phyloP scores from a whole-genome alignment of 2,888 invertebrate species.

The Drosophila pseudotakahashii region DNA sequence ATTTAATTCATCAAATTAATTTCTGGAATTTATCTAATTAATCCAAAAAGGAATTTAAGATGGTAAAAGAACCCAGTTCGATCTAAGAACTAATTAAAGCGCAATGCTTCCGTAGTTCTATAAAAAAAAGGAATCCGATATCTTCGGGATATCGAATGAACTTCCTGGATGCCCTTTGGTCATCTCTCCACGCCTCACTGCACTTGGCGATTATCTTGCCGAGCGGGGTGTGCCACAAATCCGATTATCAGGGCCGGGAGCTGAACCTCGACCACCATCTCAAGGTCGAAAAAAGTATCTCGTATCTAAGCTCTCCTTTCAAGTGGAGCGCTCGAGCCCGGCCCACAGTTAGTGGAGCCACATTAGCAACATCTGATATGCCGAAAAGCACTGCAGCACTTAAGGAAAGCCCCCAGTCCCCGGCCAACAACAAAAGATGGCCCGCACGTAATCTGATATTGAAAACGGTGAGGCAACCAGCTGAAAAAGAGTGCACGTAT shows the following conservation, averaged over 20 bases:
- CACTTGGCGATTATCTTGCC: slow-evolving; percentile 13
- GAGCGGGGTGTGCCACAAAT: slow-evolving; percentile 33
- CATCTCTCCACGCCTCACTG: slow-evolving; percentile 7
- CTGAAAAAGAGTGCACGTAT: slow-evolving; percentile 33
- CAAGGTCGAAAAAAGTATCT: slow-evolving; percentile 43
- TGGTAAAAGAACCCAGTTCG: too few species aligned
- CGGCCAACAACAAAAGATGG: slow-evolving; percentile 49
- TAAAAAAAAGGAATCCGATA: neutral
- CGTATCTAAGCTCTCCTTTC: slow-evolving; percentile 49
- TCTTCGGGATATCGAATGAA: slow-evolving; percentile 4
- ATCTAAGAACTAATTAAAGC: too few species aligned
- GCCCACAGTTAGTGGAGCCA: slow-evolving; percentile 36
- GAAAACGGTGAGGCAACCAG: slow-evolving; percentile 49
- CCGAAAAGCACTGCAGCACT: slow-evolving; percentile 47
- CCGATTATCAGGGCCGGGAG: slow-evolving; percentile 28
- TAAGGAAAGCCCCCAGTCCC: slow-evolving; percentile 43
- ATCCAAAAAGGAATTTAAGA: too few species aligned
- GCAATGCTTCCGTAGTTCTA: neutral
- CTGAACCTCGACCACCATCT: slow-evolving; percentile 28
- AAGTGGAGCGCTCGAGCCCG: slow-evolving; percentile 38
- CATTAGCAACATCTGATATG: slow-evolving; percentile 71
- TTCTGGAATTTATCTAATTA: too few species aligned
- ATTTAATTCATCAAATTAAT: too few species aligned
- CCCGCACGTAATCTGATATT: slow-evolving; percentile 74
- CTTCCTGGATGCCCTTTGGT: slow-evolving; percentile 22